Conservation (phyloP, 2,797 vertebrate genomes). For the Dendrocincla tyrannina region DNA sequence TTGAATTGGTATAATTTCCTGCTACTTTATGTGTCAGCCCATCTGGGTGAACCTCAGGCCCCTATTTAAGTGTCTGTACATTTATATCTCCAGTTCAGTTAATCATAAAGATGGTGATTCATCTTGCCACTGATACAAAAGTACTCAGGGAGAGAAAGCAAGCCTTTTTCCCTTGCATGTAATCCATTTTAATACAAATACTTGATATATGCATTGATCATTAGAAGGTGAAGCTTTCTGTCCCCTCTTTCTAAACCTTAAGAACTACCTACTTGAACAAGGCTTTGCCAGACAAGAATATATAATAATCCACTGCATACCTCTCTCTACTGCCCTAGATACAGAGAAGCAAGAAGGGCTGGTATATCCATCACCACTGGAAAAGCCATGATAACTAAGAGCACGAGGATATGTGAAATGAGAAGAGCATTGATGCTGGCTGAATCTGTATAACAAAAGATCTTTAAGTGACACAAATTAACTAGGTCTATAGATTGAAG, state of each 20-base stretch:
- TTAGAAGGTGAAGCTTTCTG: not conserved
- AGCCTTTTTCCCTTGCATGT: not conserved
- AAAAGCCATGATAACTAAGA: not conserved
- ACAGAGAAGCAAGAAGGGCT: not conserved
- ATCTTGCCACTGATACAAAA: not conserved
- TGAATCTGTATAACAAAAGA: not conserved
- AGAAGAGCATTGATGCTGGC: not conserved
- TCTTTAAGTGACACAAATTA: not conserved
- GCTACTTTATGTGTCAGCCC: not conserved
- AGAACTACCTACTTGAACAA: not conserved
- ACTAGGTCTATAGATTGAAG: not conserved
- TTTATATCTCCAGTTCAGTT: not conserved
- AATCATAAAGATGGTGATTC: not conserved
- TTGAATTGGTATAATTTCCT: constrained; percentile 1
- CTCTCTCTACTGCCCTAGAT: not conserved
- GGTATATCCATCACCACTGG: not conserved
- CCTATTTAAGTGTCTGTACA: not conserved
- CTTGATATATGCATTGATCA: not conserved
- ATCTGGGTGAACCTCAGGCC: not conserved
- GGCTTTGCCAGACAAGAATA: not conserved
- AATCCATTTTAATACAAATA: not conserved
- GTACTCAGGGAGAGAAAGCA: not conserved
- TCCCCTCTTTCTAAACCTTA: not conserved
- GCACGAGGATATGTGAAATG: not conserved
- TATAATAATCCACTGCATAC: not conserved